Base-by-base conservation (phyloP, 2,797 vertebrate genomes). In the Eleutherodactylus coqui region DNA sequence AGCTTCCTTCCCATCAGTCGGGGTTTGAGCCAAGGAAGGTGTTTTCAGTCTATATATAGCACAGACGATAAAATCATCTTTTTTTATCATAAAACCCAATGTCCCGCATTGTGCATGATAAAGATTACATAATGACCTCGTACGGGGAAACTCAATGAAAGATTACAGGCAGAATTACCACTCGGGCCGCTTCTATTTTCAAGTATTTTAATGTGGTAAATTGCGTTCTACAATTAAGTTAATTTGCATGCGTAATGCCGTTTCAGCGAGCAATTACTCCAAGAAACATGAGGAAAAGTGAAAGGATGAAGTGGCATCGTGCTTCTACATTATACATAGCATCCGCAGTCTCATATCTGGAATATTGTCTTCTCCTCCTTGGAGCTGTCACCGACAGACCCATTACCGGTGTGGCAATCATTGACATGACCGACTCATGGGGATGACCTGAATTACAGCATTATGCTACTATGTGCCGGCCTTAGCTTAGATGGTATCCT, bases 191-290 rank as follows among this genome's bases (percentile, higher is more conserved):
- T 92, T 93, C 91, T 92, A 91, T 93, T 94, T 94, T 93, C 90
- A 88, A 91, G 91, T 89, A 88, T 91, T 87, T 87, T 86, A 62
- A 93, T 93, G 91, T 92, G 93, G 92, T 93, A 94, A 95, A 94
- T 94, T 93, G 91, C 92, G 91, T 53, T 90, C 91, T 93, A 93
- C 94, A 95, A 94, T 94, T 95, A 92, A 92, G 91, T 93, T 94
- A 90, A 95, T 95, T 95, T 95, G 91, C 94, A 94, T 94, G 93
- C 92, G 91, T 94, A 94, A 93, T 94, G 93, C 93, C 93, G 91
- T 92, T 91, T 76, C 93, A 90, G 86, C 89, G 91, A 92, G 89
- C 91, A 92, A 91, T 92, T 93, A 90, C 86, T 90, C 86, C 91
- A 89, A 92, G 53, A 82, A 58, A 67, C 93, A 91, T 89, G 58